Percentiles rank a stretch among this genome's conserved stretches.
These are phyloP conservation scores for Asobara japonica DNA, from an alignment of 1,140 invertebrate species.

Conservation along the genomic window DNA sequence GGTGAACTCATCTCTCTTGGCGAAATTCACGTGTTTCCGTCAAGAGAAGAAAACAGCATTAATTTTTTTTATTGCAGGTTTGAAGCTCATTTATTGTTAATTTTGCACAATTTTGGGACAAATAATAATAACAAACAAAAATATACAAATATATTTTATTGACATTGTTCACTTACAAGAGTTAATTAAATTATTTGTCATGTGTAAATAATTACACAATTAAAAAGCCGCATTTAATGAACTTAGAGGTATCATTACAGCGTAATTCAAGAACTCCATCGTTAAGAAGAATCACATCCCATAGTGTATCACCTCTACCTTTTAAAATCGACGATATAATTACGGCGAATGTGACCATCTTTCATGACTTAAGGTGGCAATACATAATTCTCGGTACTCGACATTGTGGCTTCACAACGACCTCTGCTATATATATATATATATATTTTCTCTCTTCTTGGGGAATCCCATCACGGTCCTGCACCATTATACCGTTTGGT, in stretches of 20 bases:
- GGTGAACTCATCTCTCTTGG: neutral
- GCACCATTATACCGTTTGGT: constrained; percentile 1
- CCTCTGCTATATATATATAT: neutral
- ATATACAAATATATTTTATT: no score
- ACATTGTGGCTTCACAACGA: neutral
- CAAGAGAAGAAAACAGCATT: no score
- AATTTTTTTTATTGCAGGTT: no score
- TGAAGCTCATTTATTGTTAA: no score
- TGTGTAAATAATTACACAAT: neutral
- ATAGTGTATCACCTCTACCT: neutral
- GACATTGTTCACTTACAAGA: neutral
- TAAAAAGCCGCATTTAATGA: neutral
- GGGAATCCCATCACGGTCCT: neutral
- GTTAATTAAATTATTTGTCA: neutral
- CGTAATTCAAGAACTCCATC: neutral
- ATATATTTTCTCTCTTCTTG: constrained; percentile 5
- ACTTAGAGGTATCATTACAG: neutral
- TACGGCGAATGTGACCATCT: constrained; percentile 36
- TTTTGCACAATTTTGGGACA: no score
- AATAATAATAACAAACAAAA: no score
- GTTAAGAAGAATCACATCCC: neutral
- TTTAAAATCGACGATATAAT: constrained; percentile 52
- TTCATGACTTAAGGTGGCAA: constrained; percentile 45
- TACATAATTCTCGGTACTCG: constrained; percentile 44
- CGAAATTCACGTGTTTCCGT: neutral